These are phyloP conservation scores for Ophion obscuratus DNA, from an alignment of 2,888 invertebrate species.

Conservation along the genomic window DNA sequence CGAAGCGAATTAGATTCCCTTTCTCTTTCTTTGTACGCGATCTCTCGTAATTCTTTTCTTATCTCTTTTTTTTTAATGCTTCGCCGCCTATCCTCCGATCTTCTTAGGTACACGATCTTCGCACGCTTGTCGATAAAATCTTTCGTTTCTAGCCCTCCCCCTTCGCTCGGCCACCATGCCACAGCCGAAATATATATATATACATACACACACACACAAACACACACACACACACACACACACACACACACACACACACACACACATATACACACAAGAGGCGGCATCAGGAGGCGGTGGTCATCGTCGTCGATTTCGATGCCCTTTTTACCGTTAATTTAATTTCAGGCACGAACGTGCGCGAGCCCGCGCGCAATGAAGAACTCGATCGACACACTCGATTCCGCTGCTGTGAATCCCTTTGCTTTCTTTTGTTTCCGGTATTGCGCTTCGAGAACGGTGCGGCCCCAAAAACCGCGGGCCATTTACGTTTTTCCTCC, in stretches of 20 bases:
- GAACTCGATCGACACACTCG: constrained; percentile 37
- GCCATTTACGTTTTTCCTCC: constrained; percentile 41
- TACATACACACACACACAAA: not conserved
- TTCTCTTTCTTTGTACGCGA: constrained; percentile 10
- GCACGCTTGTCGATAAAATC: constrained; percentile 35
- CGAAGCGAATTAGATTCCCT: constrained; percentile 16
- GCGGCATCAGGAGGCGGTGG: constrained; percentile 8
- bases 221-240: not conserved
- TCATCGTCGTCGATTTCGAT: constrained; percentile 32
- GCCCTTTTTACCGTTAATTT: constrained; percentile 68
- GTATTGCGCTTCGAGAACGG: constrained; percentile 38
- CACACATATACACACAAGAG: not conserved
- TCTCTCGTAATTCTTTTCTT: constrained; percentile 6
- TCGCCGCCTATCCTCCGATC: constrained; percentile 13
- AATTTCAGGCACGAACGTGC: constrained; percentile 57
- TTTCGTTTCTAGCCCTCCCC: constrained; percentile 23
- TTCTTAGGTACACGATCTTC: constrained; percentile 15
- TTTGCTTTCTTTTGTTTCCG: constrained; percentile 41
- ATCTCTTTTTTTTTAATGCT: constrained; percentile 22
- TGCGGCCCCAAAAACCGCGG: constrained; percentile 41
- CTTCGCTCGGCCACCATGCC: not conserved
- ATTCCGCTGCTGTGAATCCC: constrained; percentile 1
- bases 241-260: not conserved
- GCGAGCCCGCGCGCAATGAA: constrained; percentile 3
- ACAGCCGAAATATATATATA: no score